Base-by-base conservation (phyloP, 2,113 vertebrate species). In the Mirounga angustirostris region DNA sequence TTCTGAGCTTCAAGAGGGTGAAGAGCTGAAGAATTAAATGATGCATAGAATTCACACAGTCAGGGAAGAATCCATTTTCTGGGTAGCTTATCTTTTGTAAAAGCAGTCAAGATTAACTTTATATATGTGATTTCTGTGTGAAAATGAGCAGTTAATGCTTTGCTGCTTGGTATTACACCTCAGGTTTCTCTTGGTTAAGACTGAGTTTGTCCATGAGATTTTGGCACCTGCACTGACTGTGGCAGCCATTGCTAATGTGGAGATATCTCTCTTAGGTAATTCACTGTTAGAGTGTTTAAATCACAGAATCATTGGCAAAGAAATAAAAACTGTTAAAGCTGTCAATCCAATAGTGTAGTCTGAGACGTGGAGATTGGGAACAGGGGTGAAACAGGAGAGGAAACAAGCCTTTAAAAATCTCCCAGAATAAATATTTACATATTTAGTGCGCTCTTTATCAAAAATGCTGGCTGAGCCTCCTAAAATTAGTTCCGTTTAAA, bases 21-120 rank as follows among this genome's bases (percentile, higher is more conserved):
- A 73, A 89, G 22, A 78, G 65, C 69, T 95, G 9, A 95, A 96
- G 33, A 92, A 91, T 58, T 82, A 92, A 95, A 84, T 93, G 46
- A 56, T 83, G 11, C 18, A 59, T 71, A 36, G 24, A 2, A 4
- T 89, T 94, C 61, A 78, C 65, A 63, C 11, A 61, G 4, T 54
- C 73, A 83, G 40, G 95, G 36, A 7, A 94, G 26, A 95, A 89
- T 63, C 21, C 33, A 50, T 82, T 81, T 89, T 89, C 58, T 69
- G 11, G n/a, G 30, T 95, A 71, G 36, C 22, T 78, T 71, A 65
- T 76, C 63, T 52, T 95, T 87, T 91, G 18, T 81, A 83, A 90
- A 92, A 56, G 28, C 0, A 33, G 43, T 93, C 50, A 56, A 80
- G 81, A 80, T 84, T 46, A 71, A 9, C 78, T 85, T 82, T 92